Evolutionary conservation across 2,797 vertebrate genomes (phyloP).

Genomic region (Hoplostethus atlanticus): DNA sequence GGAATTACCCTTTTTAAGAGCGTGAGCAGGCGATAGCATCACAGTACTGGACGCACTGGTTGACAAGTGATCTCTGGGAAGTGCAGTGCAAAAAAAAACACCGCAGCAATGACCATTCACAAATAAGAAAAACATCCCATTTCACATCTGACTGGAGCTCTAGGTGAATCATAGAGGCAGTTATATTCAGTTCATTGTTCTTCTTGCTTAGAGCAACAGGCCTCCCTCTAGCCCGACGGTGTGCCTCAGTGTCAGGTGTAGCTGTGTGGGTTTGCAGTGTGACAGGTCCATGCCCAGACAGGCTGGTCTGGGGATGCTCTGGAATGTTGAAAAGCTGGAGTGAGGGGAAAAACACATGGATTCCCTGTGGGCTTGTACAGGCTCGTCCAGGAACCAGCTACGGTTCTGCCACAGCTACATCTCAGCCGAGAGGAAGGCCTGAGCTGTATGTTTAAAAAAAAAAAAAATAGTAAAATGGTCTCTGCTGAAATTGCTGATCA

Average conservation of each 20-base stretch:
- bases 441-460: not conserved
- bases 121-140: no score
- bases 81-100: no score
- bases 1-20: no score
- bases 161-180: not conserved
- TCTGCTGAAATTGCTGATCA: no score
- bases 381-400: slow-evolving; percentile 24
- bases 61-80: no score
- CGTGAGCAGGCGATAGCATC: no score
- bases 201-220: not conserved
- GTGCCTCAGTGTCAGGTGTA: not conserved
- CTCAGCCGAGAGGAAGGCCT: not conserved
- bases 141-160: not conserved
- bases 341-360: not conserved
- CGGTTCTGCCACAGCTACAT: no score
- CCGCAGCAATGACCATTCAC: no score
- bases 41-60: no score
- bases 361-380: slow-evolving; percentile 36
- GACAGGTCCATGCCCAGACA: slow-evolving; percentile 37
- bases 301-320: not conserved
- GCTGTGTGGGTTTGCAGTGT: not conserved
- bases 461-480: not conserved
- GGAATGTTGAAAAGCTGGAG: slow-evolving; percentile 44
- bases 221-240: not conserved
- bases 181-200: not conserved